Conservation (phyloP, 2,797 vertebrate genomes). For the Potorous gilbertii region DNA sequence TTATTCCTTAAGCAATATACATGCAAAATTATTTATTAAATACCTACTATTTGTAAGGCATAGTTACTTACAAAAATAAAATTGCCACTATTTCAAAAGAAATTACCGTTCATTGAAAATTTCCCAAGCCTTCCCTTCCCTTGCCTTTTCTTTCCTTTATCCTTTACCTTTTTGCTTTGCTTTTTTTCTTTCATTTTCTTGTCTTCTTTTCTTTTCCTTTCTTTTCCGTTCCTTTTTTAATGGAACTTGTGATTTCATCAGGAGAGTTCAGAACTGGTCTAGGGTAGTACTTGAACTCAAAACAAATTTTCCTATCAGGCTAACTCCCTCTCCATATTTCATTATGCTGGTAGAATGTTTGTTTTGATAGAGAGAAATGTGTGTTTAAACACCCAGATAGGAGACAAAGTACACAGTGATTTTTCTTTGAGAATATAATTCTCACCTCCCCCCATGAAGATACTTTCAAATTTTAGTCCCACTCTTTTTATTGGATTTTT, state of each 20-base stretch:
- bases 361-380: conserved; percentile 9
- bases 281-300: background rate
- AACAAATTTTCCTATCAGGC: background rate
- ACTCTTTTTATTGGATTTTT: background rate
- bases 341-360: background rate
- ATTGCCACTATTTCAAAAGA: background rate
- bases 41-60: background rate
- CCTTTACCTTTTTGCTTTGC: too few relatives aligned
- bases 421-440: background rate
- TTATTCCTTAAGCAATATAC: background rate
- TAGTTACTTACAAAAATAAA: background rate
- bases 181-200: background rate
- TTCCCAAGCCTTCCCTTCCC: background rate
- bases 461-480: background rate
- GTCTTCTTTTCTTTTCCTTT: too few relatives aligned
- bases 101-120: background rate
- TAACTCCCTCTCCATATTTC: background rate
- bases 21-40: background rate
- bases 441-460: background rate
- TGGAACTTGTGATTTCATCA: background rate
- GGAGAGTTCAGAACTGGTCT: background rate
- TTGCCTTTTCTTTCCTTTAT: too few relatives aligned
- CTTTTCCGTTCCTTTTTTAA: too few relatives aligned
- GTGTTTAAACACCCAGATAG: conserved; percentile 24
- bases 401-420: background rate